Evolutionary conservation across 2,888 invertebrate species (phyloP), one percentile per base, ranked within the genome.

Genomic region (Caenorhabditis afra): DNA sequence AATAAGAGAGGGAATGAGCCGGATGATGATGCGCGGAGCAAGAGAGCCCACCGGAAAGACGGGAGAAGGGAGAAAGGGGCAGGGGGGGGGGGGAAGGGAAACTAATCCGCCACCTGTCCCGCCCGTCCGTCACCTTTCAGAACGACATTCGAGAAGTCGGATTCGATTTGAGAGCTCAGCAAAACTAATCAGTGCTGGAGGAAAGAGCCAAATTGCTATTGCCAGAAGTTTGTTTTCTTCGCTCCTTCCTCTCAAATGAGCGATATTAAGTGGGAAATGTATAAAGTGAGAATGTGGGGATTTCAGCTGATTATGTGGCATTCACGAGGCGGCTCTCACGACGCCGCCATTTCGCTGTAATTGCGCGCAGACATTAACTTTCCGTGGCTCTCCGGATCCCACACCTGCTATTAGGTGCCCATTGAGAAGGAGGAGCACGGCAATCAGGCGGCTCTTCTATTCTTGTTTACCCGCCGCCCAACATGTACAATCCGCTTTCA

Each of bases 1-100:
- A 75, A 75, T 75, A 62, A 62, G 39, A 41, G 41, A 29, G 7
- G 53, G 47, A 66, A 23, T 14, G 29, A 23, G 41, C 29, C 23
- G 44, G 58, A 52, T 50, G 37, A 52, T 35, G 29, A 45, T 11
- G 18, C 58, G 52, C 35, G 12, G 22, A 49, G 58, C 22, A 20
- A 62, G 41, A 29, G 39, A 41, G 50, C 41, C 41, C 57, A 22
- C 22, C 44, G 1, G 7, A 29, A 29, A 29, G 29, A 29, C 3
- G 29, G 29, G 29, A 29, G n/a, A n/a, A n/a, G n/a, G n/a, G n/a
- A n/a, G n/a, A n/a, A n/a, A n/a, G n/a, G n/a, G n/a, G n/a, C n/a
- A n/a, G n/a, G n/a, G n/a, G n/a, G n/a, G n/a, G 58, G 14, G n/a
- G 49, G 37, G 12, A 20, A 3, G 16, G 53, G 58, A 23, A 20